These are phyloP conservation scores for Antechinus flavipes DNA, from an alignment of 2,113 vertebrate genomes.

Conservation along the genomic window DNA sequence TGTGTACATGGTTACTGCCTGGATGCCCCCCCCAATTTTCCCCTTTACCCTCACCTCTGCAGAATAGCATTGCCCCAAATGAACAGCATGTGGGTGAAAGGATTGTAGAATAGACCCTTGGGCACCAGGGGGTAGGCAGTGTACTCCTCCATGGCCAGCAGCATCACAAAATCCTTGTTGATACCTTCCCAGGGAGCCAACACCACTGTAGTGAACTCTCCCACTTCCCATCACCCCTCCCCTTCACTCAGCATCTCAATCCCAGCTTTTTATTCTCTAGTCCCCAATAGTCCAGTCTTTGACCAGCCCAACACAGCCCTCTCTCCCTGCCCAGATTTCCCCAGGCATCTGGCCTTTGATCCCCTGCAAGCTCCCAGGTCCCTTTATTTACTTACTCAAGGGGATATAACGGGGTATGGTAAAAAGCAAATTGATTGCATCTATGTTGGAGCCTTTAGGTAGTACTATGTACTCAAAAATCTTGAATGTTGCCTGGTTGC, in stretches of 20 bases:
- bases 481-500: background rate
- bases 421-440: background rate
- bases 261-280: background rate
- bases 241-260: background rate
- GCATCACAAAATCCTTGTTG: conserved; percentile 63
- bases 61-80: conserved; percentile 83
- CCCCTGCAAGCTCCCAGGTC: background rate
- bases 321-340: background rate
- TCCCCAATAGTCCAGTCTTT: background rate
- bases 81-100: conserved; percentile 50
- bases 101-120: conserved; percentile 74
- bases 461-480: background rate
- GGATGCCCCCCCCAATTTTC: background rate
- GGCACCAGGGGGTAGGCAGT: background rate
- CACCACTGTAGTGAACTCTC: background rate
- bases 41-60: conserved; percentile 63
- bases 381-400: background rate
- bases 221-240: no score
- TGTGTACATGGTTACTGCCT: background rate
- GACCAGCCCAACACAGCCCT: no score
- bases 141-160: conserved; percentile 60
- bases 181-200: conserved; percentile 9
- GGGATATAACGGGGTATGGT: background rate
- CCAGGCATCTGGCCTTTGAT: background rate
- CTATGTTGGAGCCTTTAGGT: background rate